Percentiles rank a stretch among this genome's conserved stretches.
These are phyloP conservation scores for Oasisia sp. DNA, from an alignment of 2,888 invertebrate genomes.

Conservation along the genomic window DNA sequence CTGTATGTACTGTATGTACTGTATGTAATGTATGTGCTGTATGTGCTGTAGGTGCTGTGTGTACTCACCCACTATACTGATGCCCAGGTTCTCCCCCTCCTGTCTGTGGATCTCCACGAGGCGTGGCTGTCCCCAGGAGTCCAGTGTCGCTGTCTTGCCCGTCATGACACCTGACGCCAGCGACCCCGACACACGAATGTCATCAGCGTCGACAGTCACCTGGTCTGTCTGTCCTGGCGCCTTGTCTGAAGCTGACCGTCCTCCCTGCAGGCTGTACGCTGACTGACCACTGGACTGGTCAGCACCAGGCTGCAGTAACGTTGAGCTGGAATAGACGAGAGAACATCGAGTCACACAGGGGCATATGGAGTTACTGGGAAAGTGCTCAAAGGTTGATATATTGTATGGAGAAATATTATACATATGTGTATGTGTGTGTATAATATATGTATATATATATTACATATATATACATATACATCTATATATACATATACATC, in stretches of 20 bases:
- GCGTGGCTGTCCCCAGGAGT: slow-evolving; percentile 82
- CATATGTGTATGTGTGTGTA: too few relatives aligned
- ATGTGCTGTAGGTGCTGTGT: slow-evolving; percentile 66
- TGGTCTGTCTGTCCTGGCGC: not conserved
- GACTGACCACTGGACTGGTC: slow-evolving; percentile 1
- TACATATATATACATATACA: too few relatives aligned
- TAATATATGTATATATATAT: too few relatives aligned
- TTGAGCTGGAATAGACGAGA: not conserved
- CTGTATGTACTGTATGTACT: too few relatives aligned
- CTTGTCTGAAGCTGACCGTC: not conserved
- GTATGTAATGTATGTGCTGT: too few relatives aligned
- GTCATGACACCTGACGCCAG: not conserved
- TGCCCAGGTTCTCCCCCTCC: slow-evolving; percentile 86
- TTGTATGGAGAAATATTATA: too few relatives aligned
- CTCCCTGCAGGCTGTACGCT: not conserved
- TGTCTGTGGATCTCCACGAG: slow-evolving; percentile 79
- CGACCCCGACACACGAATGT: not conserved
- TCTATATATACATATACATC: too few relatives aligned
- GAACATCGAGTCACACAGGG: not conserved
- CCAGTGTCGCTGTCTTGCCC: slow-evolving; percentile 1
- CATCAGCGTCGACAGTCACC: not conserved
- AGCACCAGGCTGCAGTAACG: not conserved
- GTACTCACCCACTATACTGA: slow-evolving; percentile 94
- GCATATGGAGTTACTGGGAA: too few relatives aligned
- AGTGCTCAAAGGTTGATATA: too few relatives aligned